Evolutionary conservation across 2,797 vertebrate genomes (phyloP).

Genomic region (Ibycter americanus): DNA sequence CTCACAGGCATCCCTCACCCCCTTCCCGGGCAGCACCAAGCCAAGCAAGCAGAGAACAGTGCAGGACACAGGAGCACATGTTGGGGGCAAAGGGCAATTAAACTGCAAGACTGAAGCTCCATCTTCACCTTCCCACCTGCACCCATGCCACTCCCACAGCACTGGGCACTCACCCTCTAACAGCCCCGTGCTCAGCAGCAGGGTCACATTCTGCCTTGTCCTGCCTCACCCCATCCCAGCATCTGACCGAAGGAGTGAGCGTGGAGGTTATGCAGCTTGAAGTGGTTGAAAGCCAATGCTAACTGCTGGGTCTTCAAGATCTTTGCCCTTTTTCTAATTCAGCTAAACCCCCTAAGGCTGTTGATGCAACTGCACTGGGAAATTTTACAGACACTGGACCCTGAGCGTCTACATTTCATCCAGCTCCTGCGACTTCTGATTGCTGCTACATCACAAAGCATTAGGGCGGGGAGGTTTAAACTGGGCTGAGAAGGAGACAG

Average conservation of each 20-base stretch:
- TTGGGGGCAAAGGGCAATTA: neutral
- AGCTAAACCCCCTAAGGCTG: neutral
- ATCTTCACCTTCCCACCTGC: neutral
- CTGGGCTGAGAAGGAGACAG: neutral
- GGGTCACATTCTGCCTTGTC: neutral
- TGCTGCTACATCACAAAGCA: neutral
- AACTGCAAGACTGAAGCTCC: neutral
- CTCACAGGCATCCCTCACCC: accelerated
- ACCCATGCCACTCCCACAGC: neutral
- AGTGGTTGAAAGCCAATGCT: neutral
- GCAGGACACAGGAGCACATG: accelerated
- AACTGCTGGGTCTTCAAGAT: neutral
- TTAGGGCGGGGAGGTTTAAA: neutral
- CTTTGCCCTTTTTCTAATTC: neutral
- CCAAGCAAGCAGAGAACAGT: neutral
- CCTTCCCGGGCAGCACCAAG: neutral
- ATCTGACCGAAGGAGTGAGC: neutral
- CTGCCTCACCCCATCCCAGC: neutral
- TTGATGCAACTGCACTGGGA: neutral
- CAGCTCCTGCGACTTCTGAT: neutral
- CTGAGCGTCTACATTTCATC: neutral
- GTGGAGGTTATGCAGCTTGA: neutral
- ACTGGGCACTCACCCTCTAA: neutral
- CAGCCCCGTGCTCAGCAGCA: neutral
- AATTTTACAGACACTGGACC: neutral